Percentiles rank a stretch among this genome's conserved stretches.
Evolutionary conservation across 2,888 invertebrate genomes (phyloP).

Genomic region (Bellardia pandia): DNA sequence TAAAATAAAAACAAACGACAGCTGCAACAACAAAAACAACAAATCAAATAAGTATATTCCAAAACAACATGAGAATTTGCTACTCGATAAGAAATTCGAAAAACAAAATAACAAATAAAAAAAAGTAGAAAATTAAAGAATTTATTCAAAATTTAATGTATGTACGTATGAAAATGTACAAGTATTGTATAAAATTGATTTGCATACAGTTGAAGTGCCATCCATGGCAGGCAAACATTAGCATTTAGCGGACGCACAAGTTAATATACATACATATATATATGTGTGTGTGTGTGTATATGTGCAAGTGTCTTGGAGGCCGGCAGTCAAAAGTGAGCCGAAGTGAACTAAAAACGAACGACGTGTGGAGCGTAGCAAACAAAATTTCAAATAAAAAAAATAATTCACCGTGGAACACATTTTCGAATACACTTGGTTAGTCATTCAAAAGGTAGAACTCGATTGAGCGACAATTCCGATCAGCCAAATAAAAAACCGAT

Average conservation of each 20-base stretch:
- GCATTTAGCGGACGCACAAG: constrained; percentile 61
- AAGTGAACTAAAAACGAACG: constrained; percentile 55
- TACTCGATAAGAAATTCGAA: constrained; percentile 33
- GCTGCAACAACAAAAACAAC: not conserved
- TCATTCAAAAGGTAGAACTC: constrained; percentile 71
- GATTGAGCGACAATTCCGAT: constrained; percentile 64
- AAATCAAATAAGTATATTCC: constrained; percentile 36
- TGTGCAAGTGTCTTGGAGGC: constrained; percentile 50
- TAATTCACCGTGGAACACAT: constrained; percentile 61
- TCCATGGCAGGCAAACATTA: constrained; percentile 46
- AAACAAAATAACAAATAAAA: not conserved
- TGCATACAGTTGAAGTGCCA: constrained; percentile 40
- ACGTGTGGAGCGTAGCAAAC: constrained; percentile 51
- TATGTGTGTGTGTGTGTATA: not conserved
- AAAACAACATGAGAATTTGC: constrained; percentile 32
- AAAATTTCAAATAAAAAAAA: constrained; percentile 36
- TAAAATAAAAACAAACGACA: constrained; percentile 29
- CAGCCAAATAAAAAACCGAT: constrained; percentile 40
- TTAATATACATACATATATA: not conserved
- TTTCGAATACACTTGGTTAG: constrained; percentile 61
- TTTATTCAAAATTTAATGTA: constrained; percentile 5
- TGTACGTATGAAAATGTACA: not conserved
- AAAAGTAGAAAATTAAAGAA: constrained; percentile 2
- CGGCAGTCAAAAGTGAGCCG: constrained; percentile 41
- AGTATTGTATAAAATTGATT: constrained; percentile 45